phyloP scores from a whole-genome alignment of 2,797 vertebrate genomes.

The Eurystomus glaucurus region DNA sequence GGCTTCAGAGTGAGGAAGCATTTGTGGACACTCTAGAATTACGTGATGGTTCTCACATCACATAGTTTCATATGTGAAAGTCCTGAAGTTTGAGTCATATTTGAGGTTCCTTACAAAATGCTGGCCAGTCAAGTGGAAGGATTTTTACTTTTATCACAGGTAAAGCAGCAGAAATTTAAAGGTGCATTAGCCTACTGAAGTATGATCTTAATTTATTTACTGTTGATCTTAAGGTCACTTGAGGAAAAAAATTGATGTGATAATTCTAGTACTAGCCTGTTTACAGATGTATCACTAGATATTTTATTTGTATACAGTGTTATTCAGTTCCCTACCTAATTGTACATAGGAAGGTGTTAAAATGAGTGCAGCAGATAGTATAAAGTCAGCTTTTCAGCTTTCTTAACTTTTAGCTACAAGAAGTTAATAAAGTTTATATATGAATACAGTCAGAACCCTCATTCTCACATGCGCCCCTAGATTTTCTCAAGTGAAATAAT shows the following conservation, averaged over 20 bases:
- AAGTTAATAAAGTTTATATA: not conserved
- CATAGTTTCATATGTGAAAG: not conserved
- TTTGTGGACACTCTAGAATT: not conserved
- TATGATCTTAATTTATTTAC: not conserved
- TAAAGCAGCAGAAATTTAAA: not conserved
- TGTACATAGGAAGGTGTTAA: not conserved
- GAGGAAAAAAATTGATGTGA: not conserved
- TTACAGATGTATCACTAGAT: not conserved
- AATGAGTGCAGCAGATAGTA: not conserved
- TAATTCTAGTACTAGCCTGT: not conserved
- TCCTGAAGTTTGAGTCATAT: not conserved
- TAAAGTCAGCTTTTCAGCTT: not conserved
- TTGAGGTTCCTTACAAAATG: not conserved
- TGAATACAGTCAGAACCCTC: not conserved
- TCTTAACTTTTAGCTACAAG: not conserved
- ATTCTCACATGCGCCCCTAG: not conserved
- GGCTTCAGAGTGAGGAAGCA: not conserved
- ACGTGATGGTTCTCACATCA: not conserved
- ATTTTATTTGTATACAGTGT: not conserved
- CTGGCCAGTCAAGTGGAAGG: not conserved
- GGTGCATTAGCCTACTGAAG: not conserved
- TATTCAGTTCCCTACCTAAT: not conserved
- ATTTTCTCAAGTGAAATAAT: not conserved
- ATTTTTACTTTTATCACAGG: not conserved
- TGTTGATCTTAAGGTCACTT: not conserved